A percentile compares a stretch with the other conserved stretches of the same genome.
phyloP scores from a whole-genome alignment of 1,140 invertebrate species.

The Drosophila truncata region DNA sequence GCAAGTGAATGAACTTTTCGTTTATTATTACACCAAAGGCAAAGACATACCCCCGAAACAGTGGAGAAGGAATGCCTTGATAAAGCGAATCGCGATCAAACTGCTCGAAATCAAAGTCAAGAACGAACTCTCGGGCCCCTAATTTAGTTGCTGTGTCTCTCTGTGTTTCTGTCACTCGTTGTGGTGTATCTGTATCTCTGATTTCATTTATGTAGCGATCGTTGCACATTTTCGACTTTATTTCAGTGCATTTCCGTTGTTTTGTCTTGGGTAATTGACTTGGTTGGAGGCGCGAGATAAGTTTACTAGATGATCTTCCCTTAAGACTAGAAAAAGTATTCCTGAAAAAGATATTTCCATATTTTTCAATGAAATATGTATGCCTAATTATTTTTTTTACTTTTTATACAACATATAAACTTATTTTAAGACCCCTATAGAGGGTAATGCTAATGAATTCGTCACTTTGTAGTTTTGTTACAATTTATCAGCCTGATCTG shows the following conservation, averaged over 20 bases:
- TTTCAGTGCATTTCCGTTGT: conserved; percentile 66
- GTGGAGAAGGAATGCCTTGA: conserved; percentile 53
- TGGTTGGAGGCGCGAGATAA: conserved; percentile 15
- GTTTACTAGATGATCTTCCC: neutral
- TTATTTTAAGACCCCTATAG: neutral
- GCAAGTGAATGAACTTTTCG: conserved; percentile 73
- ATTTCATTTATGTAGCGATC: conserved; percentile 34
- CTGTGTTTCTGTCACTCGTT: conserved; percentile 2
- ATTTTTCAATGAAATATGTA: neutral
- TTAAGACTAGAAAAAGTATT: neutral
- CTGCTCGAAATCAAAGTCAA: conserved; percentile 74
- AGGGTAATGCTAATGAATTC: neutral
- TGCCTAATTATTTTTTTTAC: neutral
- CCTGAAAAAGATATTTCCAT: neutral
- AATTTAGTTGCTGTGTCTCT: conserved; percentile 58
- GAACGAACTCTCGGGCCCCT: conserved; percentile 67
- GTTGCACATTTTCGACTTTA: conserved; percentile 53
- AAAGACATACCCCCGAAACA: conserved; percentile 36
- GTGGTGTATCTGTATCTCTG: conserved; percentile 19
- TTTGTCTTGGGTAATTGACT: conserved; percentile 68
- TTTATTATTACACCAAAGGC: conserved; percentile 58
- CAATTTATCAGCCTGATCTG: conserved; percentile 7
- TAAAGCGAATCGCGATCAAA: conserved; percentile 47
- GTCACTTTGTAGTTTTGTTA: conserved; percentile 5
- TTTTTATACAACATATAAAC: neutral